A percentile compares a stretch with the other conserved stretches of the same genome.
phyloP scores from a whole-genome alignment of 2,797 vertebrate species.

The Eremophila alpestris region DNA sequence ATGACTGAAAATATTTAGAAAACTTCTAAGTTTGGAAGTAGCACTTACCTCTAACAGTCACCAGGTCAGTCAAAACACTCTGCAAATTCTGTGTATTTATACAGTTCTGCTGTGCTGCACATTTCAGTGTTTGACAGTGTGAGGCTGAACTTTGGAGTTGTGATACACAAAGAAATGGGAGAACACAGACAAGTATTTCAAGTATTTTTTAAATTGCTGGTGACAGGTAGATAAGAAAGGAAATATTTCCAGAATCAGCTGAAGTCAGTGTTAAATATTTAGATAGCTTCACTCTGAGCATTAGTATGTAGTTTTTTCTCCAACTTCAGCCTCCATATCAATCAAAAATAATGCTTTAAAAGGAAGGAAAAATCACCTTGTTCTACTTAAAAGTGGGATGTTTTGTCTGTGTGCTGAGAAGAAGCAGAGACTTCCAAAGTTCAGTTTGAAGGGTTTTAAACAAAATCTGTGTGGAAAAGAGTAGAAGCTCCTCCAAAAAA shows the following conservation, averaged over 20 bases:
- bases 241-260: background rate
- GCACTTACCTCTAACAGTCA: conserved; percentile 3
- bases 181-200: background rate
- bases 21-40: conserved; percentile 13
- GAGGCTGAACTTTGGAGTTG: background rate
- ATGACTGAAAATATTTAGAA: conserved; percentile 8
- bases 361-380: background rate
- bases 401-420: background rate
- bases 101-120: background rate
- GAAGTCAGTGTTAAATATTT: background rate
- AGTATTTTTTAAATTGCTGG: background rate
- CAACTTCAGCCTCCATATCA: accelerated
- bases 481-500: background rate
- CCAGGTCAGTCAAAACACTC: conserved; percentile 20
- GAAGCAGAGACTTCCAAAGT: background rate
- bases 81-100: background rate
- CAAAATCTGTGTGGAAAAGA: background rate
- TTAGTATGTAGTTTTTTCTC: background rate
- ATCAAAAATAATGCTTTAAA: background rate
- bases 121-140: background rate
- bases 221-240: background rate
- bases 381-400: background rate
- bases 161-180: background rate
- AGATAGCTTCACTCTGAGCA: background rate
- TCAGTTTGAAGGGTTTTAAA: background rate